These are phyloP conservation scores for Pangasius djambal DNA, from an alignment of 2,797 vertebrate genomes.

Conservation along the genomic window DNA sequence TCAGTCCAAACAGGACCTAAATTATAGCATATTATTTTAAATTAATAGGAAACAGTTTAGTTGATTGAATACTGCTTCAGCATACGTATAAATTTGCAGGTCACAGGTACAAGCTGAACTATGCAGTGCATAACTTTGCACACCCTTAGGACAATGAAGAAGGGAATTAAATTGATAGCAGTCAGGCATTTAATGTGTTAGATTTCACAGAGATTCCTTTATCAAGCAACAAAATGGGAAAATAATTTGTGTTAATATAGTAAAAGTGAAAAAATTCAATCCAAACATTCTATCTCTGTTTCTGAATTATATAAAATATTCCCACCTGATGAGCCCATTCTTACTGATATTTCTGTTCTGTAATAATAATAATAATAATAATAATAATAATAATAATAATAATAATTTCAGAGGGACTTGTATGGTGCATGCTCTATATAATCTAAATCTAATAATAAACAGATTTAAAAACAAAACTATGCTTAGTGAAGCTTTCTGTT, in stretches of 20 bases:
- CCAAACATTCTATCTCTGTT: neutral
- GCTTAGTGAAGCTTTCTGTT: neutral
- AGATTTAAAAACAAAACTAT: neutral
- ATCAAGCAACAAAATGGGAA: neutral
- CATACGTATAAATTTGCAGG: neutral
- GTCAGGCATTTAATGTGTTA: neutral
- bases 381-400: neutral
- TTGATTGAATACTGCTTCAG: neutral
- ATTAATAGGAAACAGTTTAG: neutral
- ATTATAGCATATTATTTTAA: neutral
- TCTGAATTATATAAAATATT: neutral
- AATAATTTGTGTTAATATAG: neutral
- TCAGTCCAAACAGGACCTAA: neutral
- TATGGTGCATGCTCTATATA: neutral
- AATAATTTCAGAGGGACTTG: neutral
- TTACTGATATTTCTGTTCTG: neutral
- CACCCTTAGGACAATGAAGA: neutral
- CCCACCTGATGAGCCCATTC: neutral
- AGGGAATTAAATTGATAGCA: neutral
- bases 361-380: neutral
- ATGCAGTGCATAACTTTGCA: neutral
- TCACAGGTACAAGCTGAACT: neutral
- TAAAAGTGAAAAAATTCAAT: neutral
- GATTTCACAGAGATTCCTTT: neutral
- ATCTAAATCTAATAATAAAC: neutral